Conservation (phyloP, 2,797 vertebrate genomes). For the Lates japonicus region DNA sequence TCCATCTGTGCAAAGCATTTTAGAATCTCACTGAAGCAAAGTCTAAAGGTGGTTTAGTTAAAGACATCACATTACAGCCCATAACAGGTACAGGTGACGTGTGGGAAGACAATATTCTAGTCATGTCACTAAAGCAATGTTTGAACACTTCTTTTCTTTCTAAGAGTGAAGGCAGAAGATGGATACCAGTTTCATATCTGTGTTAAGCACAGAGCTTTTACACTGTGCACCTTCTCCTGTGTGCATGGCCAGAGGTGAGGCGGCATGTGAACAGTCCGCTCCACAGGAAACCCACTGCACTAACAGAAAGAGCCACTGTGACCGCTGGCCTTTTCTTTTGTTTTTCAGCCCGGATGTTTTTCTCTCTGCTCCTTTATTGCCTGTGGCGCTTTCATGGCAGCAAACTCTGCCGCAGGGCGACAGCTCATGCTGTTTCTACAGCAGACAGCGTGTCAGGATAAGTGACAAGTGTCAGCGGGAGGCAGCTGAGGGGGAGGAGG, state of each 20-base stretch:
- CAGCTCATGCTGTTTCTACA: slow-evolving; percentile 2
- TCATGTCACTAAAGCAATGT: no score
- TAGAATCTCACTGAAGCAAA: no score
- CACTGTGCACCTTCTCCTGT: background rate
- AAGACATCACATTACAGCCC: no score
- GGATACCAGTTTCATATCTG: no score
- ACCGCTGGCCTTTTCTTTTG: background rate
- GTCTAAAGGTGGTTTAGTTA: no score
- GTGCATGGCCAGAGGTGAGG: background rate
- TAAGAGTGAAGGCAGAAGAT: no score
- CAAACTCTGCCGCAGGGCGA: slow-evolving; percentile 15
- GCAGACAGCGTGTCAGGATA: slow-evolving; percentile 14
- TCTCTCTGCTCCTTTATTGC: background rate
- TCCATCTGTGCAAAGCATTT: no score
- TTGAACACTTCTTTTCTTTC: no score
- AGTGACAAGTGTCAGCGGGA: slow-evolving; percentile 29
- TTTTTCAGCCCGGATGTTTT: slow-evolving; percentile 2
- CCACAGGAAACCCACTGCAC: background rate
- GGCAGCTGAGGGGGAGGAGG: slow-evolving; percentile 5
- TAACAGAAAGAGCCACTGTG: background rate
- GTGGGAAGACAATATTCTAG: no score
- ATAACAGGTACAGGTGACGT: no score
- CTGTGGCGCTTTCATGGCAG: slow-evolving; percentile 20
- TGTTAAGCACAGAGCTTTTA: no score
- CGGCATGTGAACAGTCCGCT: no score